Conservation (phyloP, 2,888 invertebrate genomes). For the Cantharis rufa region DNA sequence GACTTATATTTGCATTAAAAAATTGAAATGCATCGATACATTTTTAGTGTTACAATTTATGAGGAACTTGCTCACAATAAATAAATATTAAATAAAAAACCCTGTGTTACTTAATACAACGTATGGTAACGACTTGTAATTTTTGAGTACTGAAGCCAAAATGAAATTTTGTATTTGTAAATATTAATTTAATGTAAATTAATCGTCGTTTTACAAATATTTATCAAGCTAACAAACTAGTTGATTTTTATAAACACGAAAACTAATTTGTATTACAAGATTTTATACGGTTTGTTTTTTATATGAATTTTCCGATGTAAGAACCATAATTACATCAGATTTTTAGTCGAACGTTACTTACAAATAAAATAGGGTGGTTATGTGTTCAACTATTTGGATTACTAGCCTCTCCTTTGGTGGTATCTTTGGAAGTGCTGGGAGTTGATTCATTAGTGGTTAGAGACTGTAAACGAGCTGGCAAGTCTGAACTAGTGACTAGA, state of each 20-base stretch:
- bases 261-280: background rate
- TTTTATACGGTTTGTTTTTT: background rate
- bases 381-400: conserved; percentile 42
- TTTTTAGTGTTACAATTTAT: background rate
- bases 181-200: background rate
- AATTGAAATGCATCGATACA: background rate
- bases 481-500: conserved; percentile 73
- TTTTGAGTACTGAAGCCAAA: background rate
- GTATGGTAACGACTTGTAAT: background rate
- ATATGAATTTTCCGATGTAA: background rate
- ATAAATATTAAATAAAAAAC: background rate
- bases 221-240: background rate
- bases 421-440: conserved; percentile 35
- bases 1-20: background rate
- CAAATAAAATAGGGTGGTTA: background rate
- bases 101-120: background rate
- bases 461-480: conserved; percentile 75
- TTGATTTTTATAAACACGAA: background rate
- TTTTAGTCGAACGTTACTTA: background rate
- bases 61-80: background rate
- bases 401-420: conserved; percentile 22
- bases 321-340: background rate
- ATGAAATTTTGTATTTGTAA: background rate
- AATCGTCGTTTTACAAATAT: background rate
- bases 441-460: conserved; percentile 65